Base-by-base conservation (phyloP, 2,113 vertebrate species). In the Chiloscyllium plagiosum region DNA sequence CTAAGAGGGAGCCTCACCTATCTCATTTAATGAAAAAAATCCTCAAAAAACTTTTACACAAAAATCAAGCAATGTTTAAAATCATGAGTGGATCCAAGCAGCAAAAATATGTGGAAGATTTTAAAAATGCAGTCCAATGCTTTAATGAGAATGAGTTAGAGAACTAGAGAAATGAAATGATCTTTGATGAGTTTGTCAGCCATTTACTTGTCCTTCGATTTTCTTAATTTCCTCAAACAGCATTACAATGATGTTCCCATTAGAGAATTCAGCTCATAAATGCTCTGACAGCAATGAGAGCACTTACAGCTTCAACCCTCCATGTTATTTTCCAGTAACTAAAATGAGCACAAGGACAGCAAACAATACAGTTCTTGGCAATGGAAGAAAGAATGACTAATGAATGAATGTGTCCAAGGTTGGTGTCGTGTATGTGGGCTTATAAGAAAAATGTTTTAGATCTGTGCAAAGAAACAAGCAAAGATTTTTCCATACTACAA, bases 21-120 rank as follows among this genome's bases (percentile, higher is more conserved):
- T n/a, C 65, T 92, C 65, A 92, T 37, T 92, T 19, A 92, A 15
- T n/a, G 33, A 92, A 65, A 92, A n/a, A 89, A 65, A 92, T 61
- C n/a, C 17, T 65, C 26, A 12, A 12, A 66, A 66, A 56, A 66
- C 22, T 17, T 66, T 92, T 37, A 92, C 61, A 61, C 86, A 89
- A 61, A 89, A 19, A 65, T 29, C 4, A 66, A 92, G 7, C 33
- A 92, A 66, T 61, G 10, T 66, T 92, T 92, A 4, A 61, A 92
- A 92, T 92, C 29, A 5, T 20, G 17, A 37, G 56, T 3, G 12
- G 26, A 61, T 24, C 85, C 29, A 7, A 6, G 52, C 8, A 87
- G 86, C 50, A 92, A 92, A 92, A 66, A 66, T 19, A 65, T 65
- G 3, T n/a, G 29, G 20, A 4, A 92, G 2, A 19, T 92, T 19